A percentile compares a stretch with the other conserved stretches of the same genome.
phyloP scores from a whole-genome alignment of 37 sponge, comb jelly and placozoan genomes.

The Ianthella basta region DNA sequence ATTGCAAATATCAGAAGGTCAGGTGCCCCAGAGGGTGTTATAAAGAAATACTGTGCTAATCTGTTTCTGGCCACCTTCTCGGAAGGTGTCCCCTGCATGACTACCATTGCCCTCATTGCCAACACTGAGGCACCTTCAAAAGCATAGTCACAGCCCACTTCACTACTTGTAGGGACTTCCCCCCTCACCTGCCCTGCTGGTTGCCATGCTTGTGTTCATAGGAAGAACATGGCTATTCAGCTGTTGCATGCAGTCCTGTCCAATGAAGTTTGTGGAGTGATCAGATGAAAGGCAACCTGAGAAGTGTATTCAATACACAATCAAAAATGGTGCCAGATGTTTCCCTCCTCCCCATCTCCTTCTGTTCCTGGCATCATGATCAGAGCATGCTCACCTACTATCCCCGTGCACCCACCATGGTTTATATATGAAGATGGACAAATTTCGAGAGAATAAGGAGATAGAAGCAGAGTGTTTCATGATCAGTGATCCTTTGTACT shows the following conservation, averaged over 20 bases:
- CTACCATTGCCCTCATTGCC: slow-evolving; percentile 37
- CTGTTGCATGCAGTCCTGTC: too few species aligned
- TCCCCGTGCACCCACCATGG: background rate
- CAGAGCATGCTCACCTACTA: background rate
- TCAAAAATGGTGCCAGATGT: slow-evolving; percentile 22
- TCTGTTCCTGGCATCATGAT: slow-evolving; percentile 12
- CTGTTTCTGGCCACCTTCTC: slow-evolving; percentile 17
- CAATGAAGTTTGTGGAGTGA: too few species aligned
- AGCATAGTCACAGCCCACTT: slow-evolving; percentile 28
- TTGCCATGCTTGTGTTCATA: slow-evolving; percentile 26
- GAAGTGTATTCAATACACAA: too few species aligned
- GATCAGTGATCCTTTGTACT: slow-evolving; percentile 37
- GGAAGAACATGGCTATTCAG: slow-evolving; percentile 35
- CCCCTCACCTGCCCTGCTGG: slow-evolving; percentile 42
- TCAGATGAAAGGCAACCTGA: too few species aligned
- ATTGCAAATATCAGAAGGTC: slow-evolving; percentile 36
- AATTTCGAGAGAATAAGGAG: background rate
- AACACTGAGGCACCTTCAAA: slow-evolving; percentile 18
- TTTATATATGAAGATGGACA: background rate
- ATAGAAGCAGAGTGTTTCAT: background rate
- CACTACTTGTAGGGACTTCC: slow-evolving; percentile 32
- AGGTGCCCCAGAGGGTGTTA: slow-evolving; percentile 42
- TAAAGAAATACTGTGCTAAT: background rate
- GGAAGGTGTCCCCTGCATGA: slow-evolving; percentile 30
- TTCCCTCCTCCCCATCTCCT: background rate